Evolutionary conservation across 2,113 vertebrate genomes (phyloP).

Genomic region (Datnioides undecimradiatus): DNA sequence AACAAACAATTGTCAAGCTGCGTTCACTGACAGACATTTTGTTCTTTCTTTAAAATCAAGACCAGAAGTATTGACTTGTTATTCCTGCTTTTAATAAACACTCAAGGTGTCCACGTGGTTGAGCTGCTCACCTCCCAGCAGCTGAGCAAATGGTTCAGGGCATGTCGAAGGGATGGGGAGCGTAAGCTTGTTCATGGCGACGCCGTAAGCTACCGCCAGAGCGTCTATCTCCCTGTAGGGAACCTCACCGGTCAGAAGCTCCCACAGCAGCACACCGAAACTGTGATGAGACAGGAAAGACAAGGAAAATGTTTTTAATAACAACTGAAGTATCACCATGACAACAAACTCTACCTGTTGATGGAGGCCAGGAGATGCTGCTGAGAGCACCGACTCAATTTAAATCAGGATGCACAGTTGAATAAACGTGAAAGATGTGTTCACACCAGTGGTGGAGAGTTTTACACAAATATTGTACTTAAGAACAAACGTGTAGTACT

Average conservation of each 20-base stretch:
- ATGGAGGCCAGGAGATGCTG: not conserved
- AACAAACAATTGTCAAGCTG: not conserved
- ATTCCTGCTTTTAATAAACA: not conserved
- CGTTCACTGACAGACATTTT: not conserved
- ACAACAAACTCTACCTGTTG: not conserved
- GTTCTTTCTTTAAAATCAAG: not conserved
- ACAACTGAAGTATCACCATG: not conserved
- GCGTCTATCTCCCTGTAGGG: conserved; percentile 93
- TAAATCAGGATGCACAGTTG: not conserved
- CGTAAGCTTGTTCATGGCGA: conserved; percentile 94
- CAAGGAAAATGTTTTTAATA: not conserved
- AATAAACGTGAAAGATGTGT: not conserved
- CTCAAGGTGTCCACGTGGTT: not conserved
- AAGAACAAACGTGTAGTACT: not conserved
- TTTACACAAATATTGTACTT: not conserved
- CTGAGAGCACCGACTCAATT: no score
- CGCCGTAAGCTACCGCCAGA: conserved; percentile 92
- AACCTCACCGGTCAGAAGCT: conserved; percentile 93
- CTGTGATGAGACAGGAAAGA: conserved; percentile 67
- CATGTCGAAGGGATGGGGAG: conserved; percentile 93
- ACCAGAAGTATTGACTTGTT: not conserved
- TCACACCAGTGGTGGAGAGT: no score
- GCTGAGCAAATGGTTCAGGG: conserved; percentile 91
- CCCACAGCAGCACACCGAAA: conserved; percentile 94
- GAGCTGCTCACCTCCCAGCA: conserved; percentile 86